A percentile compares a stretch with the other conserved stretches of the same genome.
phyloP scores from a whole-genome alignment of 2,888 invertebrate species.

The Prenolepis imparis region DNA sequence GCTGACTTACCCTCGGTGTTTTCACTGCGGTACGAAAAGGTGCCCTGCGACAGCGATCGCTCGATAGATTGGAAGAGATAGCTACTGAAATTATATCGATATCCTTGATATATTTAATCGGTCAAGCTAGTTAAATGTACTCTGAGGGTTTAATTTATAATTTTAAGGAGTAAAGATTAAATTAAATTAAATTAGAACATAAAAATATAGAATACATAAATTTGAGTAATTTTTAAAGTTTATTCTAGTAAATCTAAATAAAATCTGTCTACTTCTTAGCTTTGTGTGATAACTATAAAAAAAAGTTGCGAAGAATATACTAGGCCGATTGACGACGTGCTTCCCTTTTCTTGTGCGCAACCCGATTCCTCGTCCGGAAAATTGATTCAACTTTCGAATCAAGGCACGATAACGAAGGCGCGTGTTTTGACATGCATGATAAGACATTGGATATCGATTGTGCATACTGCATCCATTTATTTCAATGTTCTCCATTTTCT shows the following conservation, averaged over 20 bases:
- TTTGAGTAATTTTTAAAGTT: too few species aligned
- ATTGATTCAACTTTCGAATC: conserved; percentile 43
- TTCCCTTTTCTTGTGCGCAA: background rate
- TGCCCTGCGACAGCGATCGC: background rate
- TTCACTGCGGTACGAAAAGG: conserved; percentile 24
- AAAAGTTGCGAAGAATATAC: too few species aligned
- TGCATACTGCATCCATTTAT: conserved; percentile 6
- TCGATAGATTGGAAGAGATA: background rate
- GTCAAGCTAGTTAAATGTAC: background rate
- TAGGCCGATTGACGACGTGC: background rate
- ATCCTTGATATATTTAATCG: background rate
- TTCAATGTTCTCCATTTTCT: background rate
- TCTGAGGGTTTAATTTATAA: background rate
- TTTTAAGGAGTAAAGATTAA: background rate
- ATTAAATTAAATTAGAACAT: background rate
- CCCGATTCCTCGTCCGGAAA: conserved; percentile 22
- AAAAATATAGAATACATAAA: background rate
- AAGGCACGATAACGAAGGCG: conserved; percentile 34
- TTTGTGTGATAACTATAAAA: too few species aligned
- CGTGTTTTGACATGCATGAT: conserved; percentile 38
- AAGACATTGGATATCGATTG: conserved; percentile 41
- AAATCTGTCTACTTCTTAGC: background rate
- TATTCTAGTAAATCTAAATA: background rate
- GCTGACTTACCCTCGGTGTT: conserved; percentile 46
- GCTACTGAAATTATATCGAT: background rate